These are phyloP conservation scores for Balearica regulorum DNA, from an alignment of 2,797 vertebrate genomes.

Conservation along the genomic window DNA sequence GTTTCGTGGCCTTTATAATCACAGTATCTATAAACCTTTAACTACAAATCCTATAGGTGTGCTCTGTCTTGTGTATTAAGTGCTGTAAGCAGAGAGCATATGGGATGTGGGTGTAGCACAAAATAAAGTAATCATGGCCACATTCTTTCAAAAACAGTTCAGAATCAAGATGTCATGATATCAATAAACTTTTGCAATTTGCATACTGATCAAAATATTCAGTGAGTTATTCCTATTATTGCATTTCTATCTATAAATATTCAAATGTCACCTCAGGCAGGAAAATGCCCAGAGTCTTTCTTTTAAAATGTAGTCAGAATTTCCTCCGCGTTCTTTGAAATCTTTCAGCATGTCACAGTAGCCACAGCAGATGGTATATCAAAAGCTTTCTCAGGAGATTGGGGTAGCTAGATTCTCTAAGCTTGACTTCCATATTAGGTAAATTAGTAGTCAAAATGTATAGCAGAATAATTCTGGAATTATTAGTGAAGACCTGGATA, in stretches of 20 bases:
- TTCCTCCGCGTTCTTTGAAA: not conserved
- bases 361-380: not conserved
- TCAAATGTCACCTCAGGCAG: not conserved
- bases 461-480: not conserved
- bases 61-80: not conserved
- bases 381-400: not conserved
- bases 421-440: not conserved
- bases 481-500: not conserved
- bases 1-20: not conserved
- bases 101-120: not conserved
- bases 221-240: not conserved
- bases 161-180: not conserved
- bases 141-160: not conserved
- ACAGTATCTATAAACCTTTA: not conserved
- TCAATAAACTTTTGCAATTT: not conserved
- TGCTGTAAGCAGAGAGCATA: not conserved
- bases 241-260: not conserved
- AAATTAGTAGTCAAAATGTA: not conserved
- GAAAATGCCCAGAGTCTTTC: not conserved
- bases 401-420: not conserved
- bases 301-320: not conserved
- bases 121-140: not conserved
- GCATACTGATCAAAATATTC: not conserved
- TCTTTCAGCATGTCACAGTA: not conserved
- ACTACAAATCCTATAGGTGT: not conserved